A percentile compares a stretch with the other conserved stretches of the same genome.
Evolutionary conservation across 2,113 vertebrate genomes (phyloP).

Genomic region (Coptodon bakossiorum): DNA sequence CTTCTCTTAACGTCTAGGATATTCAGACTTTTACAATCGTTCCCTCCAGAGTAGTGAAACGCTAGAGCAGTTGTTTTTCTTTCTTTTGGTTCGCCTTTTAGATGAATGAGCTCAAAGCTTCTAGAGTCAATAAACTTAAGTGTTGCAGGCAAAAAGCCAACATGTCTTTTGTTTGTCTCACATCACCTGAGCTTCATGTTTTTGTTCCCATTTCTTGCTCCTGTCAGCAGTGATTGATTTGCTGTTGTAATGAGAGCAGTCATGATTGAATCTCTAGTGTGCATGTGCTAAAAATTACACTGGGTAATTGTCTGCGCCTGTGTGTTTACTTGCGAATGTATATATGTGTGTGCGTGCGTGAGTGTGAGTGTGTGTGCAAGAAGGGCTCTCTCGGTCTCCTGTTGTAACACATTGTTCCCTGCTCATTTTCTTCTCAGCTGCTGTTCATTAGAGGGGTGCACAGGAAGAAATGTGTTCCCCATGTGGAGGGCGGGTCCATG

Average conservation of each 20-base stretch:
- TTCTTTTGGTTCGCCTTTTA: background rate
- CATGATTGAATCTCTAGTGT: constrained; percentile 41
- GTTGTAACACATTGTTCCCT: constrained; percentile 50
- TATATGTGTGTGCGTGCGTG: background rate
- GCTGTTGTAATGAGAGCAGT: constrained; percentile 47
- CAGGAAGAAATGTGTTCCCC: constrained; percentile 48
- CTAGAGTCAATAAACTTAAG: background rate
- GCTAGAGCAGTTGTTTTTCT: background rate
- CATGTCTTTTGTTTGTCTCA: constrained; percentile 10
- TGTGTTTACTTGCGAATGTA: background rate
- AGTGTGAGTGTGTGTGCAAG: background rate
- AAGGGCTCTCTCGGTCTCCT: constrained; percentile 3
- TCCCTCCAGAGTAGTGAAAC: background rate
- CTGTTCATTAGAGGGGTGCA: constrained; percentile 49
- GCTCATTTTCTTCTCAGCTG: constrained; percentile 45
- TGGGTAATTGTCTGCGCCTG: background rate
- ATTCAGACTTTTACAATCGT: background rate
- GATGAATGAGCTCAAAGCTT: background rate
- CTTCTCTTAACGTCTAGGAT: background rate
- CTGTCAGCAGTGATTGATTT: constrained; percentile 49
- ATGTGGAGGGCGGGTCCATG: constrained; percentile 48
- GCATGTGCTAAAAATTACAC: constrained; percentile 45
- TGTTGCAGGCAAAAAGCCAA: background rate
- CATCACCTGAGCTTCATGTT: background rate
- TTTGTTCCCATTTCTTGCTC: constrained; percentile 4